Evolutionary conservation across 1,140 invertebrate species (phyloP).

Genomic region (Bicyclus anynana): DNA sequence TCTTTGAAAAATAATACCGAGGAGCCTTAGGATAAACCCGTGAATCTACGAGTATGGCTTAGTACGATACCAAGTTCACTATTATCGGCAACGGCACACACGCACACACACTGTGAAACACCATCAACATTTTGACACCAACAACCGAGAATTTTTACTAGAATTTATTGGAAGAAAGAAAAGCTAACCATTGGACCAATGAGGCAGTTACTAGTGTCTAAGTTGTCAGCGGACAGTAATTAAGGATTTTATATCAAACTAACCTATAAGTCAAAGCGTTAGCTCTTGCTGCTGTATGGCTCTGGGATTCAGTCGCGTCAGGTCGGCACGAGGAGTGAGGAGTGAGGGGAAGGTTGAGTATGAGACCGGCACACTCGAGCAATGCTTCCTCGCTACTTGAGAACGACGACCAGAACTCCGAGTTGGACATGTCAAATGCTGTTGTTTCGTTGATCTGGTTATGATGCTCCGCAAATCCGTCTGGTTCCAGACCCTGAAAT

Average conservation of each 20-base stretch:
- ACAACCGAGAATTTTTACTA: too few relatives aligned
- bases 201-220: too few relatives aligned
- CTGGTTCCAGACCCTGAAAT: constrained; percentile 76
- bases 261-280: constrained; percentile 83
- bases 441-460: constrained; percentile 80
- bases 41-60: too few relatives aligned
- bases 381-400: constrained; percentile 85
- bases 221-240: neutral
- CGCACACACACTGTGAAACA: too few relatives aligned
- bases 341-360: constrained; percentile 83
- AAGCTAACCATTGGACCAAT: too few relatives aligned
- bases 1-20: too few relatives aligned
- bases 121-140: too few relatives aligned
- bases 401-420: constrained; percentile 89
- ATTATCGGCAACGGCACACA: too few relatives aligned
- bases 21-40: too few relatives aligned
- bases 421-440: constrained; percentile 82
- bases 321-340: constrained; percentile 78
- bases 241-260: constrained; percentile 7
- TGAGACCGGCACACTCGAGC: constrained; percentile 84
- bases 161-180: too few relatives aligned
- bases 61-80: too few relatives aligned
- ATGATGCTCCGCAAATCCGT: constrained; percentile 81
- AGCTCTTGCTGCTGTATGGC: constrained; percentile 73
- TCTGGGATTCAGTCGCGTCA: constrained; percentile 57